A percentile compares a stretch with the other conserved stretches of the same genome.
Evolutionary conservation across 2,888 invertebrate species (phyloP).

Genomic region (Hirtodrosophila trivittata): DNA sequence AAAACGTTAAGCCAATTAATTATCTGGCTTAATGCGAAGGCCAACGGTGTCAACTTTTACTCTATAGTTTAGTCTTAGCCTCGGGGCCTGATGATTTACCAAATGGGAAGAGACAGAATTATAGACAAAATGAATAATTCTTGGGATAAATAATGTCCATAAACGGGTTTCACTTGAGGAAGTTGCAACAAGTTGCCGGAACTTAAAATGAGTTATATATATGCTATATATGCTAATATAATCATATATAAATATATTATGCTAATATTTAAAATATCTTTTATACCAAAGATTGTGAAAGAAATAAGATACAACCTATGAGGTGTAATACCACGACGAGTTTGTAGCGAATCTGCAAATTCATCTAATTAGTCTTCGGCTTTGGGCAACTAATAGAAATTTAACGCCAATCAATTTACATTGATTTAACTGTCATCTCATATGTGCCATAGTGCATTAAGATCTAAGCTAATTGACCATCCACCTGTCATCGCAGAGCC

Average conservation of each 20-base stretch:
- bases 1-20: conserved; percentile 39
- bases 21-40: conserved; percentile 42
- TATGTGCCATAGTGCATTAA: conserved; percentile 28
- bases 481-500: conserved; percentile 52
- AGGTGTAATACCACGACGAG: too few species aligned
- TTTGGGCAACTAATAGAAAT: conserved; percentile 24
- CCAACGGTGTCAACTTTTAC: conserved; percentile 10
- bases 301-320: too few species aligned
- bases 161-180: conserved; percentile 61
- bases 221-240: conserved; percentile 1
- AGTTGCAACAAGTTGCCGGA: conserved; percentile 60
- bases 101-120: conserved; percentile 2
- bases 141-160: neutral
- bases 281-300: conserved; percentile 20
- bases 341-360: neutral
- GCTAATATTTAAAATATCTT: conserved; percentile 17
- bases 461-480: conserved; percentile 70
- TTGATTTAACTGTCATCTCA: conserved; percentile 34
- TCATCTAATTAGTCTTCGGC: conserved; percentile 8
- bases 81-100: conserved; percentile 1
- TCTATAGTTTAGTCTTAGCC: conserved; percentile 14
- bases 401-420: conserved; percentile 33
- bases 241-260: too few species aligned
- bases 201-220: conserved; percentile 51
- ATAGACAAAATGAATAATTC: too few species aligned